Evolutionary conservation across 2,888 invertebrate species (phyloP).

Genomic region (Colostygia pectinataria): DNA sequence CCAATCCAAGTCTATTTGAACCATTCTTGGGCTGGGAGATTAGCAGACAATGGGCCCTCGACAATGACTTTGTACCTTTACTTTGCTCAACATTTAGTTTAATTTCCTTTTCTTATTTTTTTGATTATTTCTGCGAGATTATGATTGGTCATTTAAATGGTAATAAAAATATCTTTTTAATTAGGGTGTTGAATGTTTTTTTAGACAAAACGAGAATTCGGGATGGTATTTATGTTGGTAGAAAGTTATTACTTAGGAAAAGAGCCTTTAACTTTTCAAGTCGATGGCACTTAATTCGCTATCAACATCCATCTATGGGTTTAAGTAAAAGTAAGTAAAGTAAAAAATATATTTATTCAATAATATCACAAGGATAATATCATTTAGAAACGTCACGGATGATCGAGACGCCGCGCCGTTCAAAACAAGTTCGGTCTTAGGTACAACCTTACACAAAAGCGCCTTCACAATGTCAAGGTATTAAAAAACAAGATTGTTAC

Average conservation of each 20-base stretch:
- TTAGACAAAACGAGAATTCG: no score
- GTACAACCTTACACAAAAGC: neutral
- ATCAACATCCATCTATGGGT: no score
- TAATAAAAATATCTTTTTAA: no score
- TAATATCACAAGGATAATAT: no score
- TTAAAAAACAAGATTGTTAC: conserved; percentile 11
- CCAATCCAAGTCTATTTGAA: neutral
- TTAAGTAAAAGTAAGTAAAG: no score
- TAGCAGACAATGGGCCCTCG: conserved; percentile 8
- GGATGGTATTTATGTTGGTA: no score
- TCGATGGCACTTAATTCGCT: no score
- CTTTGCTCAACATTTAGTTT: conserved; percentile 19
- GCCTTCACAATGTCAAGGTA: conserved; percentile 16
- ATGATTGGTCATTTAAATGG: neutral
- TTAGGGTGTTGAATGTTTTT: no score
- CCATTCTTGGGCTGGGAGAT: neutral
- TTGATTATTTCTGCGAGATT: conserved; percentile 24
- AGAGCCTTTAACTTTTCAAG: no score
- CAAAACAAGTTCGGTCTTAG: neutral
- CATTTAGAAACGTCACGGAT: no score
- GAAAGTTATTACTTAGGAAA: no score
- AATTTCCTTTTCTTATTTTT: conserved; percentile 46
- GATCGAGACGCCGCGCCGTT: neutral
- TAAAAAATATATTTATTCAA: no score
- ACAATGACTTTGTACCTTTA: conserved; percentile 4